These are phyloP conservation scores for Turritopsis dohrnii DNA, from an alignment of 30 jellyfish, hydroid and myxozoan species.

Conservation along the genomic window DNA sequence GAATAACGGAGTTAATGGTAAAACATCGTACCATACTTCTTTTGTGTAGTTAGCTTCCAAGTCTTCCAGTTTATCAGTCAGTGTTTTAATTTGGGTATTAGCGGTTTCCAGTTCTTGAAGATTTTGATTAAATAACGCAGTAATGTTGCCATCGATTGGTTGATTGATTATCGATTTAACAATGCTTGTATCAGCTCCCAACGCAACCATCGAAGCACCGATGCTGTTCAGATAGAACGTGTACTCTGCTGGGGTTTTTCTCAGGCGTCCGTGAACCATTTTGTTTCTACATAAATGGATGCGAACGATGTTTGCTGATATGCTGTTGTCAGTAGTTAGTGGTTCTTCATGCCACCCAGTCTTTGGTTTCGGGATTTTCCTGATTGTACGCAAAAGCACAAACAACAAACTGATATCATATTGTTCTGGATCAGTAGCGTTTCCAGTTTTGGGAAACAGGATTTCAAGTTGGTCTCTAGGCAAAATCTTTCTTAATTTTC, in stretches of 20 bases:
- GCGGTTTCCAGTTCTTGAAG: neutral
- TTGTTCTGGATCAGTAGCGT: neutral
- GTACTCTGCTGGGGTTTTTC: neutral
- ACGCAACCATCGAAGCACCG: slow-evolving; percentile 9
- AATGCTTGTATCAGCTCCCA: neutral
- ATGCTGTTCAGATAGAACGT: neutral
- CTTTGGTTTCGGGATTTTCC: slow-evolving; percentile 7
- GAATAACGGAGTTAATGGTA: slow-evolving; percentile 1
- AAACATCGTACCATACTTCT: neutral
- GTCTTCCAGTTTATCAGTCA: neutral
- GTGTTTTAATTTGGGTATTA: neutral
- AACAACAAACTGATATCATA: slow-evolving; percentile 3
- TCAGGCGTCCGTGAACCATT: neutral
- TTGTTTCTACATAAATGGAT: slow-evolving; percentile 8
- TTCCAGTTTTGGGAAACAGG: neutral
- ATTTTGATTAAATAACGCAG: slow-evolving; percentile 7
- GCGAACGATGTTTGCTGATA: slow-evolving; percentile 11
- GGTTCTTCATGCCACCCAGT: slow-evolving; percentile 2
- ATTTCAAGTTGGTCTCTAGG: neutral
- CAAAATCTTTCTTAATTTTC: neutral
- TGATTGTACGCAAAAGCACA: neutral
- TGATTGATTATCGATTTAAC: neutral
- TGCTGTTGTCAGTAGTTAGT: neutral
- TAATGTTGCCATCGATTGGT: neutral
- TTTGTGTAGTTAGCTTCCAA: neutral